Conservation (phyloP, 2,113 vertebrate species). For the Electrona antarctica region DNA sequence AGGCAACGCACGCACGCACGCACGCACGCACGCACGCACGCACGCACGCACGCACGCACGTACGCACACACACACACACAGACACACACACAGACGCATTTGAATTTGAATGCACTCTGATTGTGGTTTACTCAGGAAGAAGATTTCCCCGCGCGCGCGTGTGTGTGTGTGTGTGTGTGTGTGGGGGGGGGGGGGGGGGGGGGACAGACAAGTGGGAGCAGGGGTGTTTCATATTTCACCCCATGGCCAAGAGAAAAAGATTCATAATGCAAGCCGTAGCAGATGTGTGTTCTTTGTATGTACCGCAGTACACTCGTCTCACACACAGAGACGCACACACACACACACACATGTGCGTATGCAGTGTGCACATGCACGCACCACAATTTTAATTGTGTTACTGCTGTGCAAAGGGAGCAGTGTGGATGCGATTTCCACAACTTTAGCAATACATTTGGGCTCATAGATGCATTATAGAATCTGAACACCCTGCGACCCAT, state of each 20-base stretch:
- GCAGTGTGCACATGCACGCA: constrained; percentile 19
- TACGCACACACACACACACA: neutral
- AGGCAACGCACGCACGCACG: constrained; percentile 38
- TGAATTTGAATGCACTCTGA: constrained; percentile 6
- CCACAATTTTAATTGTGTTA: constrained; percentile 47
- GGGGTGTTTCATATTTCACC: neutral
- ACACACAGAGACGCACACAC: too few relatives aligned
- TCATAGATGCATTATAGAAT: constrained; percentile 28
- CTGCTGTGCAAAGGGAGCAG: constrained; percentile 38
- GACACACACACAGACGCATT: neutral
- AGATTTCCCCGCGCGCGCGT: too few relatives aligned
- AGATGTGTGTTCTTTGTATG: constrained; percentile 35
- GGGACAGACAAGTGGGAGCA: neutral
- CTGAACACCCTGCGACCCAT: constrained; percentile 2
- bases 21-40: constrained; percentile 7
- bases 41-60: neutral
- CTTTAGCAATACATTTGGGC: constrained; percentile 3
- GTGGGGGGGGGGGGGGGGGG: neutral
- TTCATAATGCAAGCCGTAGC: constrained; percentile 56
- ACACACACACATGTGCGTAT: neutral
- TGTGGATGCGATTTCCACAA: constrained; percentile 24
- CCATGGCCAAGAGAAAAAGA: constrained; percentile 32
- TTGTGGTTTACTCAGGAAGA: neutral
- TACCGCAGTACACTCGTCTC: neutral
- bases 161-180: neutral